Percentiles rank a stretch among this genome's conserved stretches.
Evolutionary conservation across 2,888 invertebrate species (phyloP).

Genomic region (Pasiphila rectangulata): DNA sequence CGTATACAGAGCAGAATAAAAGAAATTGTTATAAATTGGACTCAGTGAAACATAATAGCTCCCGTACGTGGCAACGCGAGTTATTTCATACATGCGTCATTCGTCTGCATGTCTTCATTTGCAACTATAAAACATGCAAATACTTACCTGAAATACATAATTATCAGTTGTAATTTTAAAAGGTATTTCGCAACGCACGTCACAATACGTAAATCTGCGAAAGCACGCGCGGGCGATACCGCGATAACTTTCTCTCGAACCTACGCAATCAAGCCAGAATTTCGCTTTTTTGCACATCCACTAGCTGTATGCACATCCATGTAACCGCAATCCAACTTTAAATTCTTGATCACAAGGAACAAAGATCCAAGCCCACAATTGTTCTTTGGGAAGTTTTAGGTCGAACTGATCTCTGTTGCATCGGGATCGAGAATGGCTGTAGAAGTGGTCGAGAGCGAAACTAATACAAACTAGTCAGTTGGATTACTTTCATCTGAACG

Average conservation of each 20-base stretch:
- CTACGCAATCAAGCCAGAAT: conserved; percentile 59
- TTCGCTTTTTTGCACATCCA: conserved; percentile 59
- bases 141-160: conserved; percentile 41
- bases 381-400: conserved; percentile 27
- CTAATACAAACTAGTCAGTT: conserved; percentile 63
- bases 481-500: conserved; percentile 72
- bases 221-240: conserved; percentile 49
- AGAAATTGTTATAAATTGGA: conserved; percentile 1
- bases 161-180: conserved; percentile 38
- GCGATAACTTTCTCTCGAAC: conserved; percentile 59
- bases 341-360: neutral
- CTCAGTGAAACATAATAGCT: neutral
- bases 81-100: conserved; percentile 15
- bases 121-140: conserved; percentile 27
- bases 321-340: conserved; percentile 12
- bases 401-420: conserved; percentile 29
- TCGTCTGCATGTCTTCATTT: conserved; percentile 25
- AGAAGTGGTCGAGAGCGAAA: conserved; percentile 65
- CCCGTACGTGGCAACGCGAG: conserved; percentile 8
- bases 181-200: conserved; percentile 56
- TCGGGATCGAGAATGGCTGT: conserved; percentile 34
- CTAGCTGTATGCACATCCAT: conserved; percentile 20
- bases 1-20: conserved; percentile 4
- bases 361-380: conserved; percentile 6
- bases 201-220: conserved; percentile 53